These are phyloP conservation scores for Yponomeuta sedellus DNA, from an alignment of 2,888 invertebrate genomes.

Conservation along the genomic window DNA sequence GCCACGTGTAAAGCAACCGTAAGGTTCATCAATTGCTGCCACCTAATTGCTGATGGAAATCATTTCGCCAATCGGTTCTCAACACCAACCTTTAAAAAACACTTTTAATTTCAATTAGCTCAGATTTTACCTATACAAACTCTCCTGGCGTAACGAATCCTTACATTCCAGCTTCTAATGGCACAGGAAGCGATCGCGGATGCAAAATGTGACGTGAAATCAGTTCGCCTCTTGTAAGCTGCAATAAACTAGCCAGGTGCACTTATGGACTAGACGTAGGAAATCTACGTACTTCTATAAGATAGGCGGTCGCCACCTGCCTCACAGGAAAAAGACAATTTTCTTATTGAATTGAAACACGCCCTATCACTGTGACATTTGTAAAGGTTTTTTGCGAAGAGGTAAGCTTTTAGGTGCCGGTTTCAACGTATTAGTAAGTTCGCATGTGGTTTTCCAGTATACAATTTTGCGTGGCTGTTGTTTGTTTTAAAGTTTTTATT, in stretches of 20 bases:
- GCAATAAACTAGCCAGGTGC: constrained; percentile 32
- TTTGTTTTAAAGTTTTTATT: too few species aligned
- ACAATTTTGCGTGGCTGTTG: too few species aligned
- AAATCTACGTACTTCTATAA: constrained; percentile 34
- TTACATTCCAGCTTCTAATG: constrained; percentile 22
- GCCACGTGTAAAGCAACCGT: too few species aligned
- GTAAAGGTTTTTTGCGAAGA: too few species aligned
- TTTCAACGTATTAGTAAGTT: too few species aligned
- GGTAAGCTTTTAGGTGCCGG: too few species aligned
- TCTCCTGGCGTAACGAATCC: neutral
- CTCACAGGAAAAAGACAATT: constrained; percentile 55
- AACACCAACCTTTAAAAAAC: too few species aligned
- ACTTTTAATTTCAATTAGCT: too few species aligned
- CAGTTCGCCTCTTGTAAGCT: constrained; percentile 21
- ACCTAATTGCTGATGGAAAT: too few species aligned
- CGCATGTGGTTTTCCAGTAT: too few species aligned
- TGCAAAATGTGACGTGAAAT: constrained; percentile 46
- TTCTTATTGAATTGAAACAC: constrained; percentile 32
- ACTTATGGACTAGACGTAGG: constrained; percentile 49
- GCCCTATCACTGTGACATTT: neutral
- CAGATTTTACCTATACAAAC: neutral
- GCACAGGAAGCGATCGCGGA: constrained; percentile 36
- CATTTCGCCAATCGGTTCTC: too few species aligned
- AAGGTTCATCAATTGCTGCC: too few species aligned
- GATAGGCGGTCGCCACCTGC: constrained; percentile 36